Evolutionary conservation across 2,888 invertebrate genomes (phyloP).

Genomic region (Oscheius myriophilus): DNA sequence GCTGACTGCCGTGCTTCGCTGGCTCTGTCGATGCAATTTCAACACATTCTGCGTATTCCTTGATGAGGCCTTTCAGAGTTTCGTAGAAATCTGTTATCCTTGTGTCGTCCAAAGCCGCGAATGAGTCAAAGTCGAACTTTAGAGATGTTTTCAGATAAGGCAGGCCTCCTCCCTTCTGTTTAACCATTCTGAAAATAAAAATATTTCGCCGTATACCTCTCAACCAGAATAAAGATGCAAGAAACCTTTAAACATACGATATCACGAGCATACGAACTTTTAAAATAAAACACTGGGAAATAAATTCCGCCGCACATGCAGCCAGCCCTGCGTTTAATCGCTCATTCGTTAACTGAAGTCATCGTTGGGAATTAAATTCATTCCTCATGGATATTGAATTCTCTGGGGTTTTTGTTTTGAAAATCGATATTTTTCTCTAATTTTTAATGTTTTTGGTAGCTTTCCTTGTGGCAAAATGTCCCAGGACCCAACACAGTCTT

Average conservation of each 20-base stretch:
- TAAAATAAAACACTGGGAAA: background rate
- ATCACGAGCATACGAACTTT: no score
- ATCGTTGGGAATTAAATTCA: background rate
- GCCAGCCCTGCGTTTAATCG: background rate
- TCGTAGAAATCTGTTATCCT: background rate
- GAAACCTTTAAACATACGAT: background rate
- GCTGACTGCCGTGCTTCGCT: background rate
- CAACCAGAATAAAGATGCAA: background rate
- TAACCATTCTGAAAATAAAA: slow-evolving; percentile 24
- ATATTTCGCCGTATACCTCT: background rate
- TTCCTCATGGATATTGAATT: background rate
- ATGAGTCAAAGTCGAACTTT: slow-evolving; percentile 31
- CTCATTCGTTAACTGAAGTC: background rate
- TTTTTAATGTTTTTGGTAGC: no score
- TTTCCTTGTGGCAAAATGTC: no score
- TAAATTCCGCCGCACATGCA: background rate
- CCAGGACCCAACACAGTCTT: no score
- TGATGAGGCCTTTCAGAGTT: slow-evolving; percentile 9
- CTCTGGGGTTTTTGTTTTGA: background rate
- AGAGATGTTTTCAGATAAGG: slow-evolving; percentile 35
- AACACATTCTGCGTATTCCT: background rate
- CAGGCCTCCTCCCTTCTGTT: slow-evolving; percentile 28
- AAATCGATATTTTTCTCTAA: no score
- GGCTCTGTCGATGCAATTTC: background rate
- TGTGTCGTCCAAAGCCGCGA: background rate